These are phyloP conservation scores for Nesidiocoris tenuis DNA, from an alignment of 2,888 invertebrate species.

Conservation along the genomic window DNA sequence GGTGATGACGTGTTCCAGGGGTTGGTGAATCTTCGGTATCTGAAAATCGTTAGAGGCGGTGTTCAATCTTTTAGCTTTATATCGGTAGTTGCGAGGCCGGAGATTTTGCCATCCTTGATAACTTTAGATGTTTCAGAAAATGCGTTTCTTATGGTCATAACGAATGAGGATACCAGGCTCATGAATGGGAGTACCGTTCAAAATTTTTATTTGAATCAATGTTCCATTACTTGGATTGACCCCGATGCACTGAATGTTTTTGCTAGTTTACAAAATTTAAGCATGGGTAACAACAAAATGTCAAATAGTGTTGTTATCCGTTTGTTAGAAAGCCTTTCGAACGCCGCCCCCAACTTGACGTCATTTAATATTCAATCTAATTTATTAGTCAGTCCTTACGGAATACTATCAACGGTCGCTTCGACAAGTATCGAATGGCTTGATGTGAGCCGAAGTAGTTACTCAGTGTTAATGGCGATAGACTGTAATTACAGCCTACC, in stretches of 20 bases:
- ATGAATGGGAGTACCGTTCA: conserved; percentile 57
- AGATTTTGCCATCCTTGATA: conserved; percentile 57
- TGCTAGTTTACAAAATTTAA: conserved; percentile 56
- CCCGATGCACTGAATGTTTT: conserved; percentile 58
- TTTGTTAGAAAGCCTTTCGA: conserved; percentile 55
- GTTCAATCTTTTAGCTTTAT: conserved; percentile 57
- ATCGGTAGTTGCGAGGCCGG: conserved; percentile 56
- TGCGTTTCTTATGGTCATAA: no score
- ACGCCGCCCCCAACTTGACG: conserved; percentile 57
- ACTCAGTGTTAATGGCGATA: no score
- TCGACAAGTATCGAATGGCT: conserved; percentile 58
- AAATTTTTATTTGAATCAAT: conserved; percentile 59
- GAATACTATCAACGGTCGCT: conserved; percentile 58
- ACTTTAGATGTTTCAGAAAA: conserved; percentile 61
- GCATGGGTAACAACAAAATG: conserved; percentile 61
- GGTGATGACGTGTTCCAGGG: conserved; percentile 59
- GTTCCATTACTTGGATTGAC: conserved; percentile 60
- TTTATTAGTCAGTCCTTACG: conserved; percentile 55
- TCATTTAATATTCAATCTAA: conserved; percentile 60
- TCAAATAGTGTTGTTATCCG: conserved; percentile 55
- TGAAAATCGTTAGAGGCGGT: conserved; percentile 61
- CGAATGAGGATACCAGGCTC: conserved; percentile 56
- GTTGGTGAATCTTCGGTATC: conserved; percentile 57
- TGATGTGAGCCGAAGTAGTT: conserved; percentile 57
- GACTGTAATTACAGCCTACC: no score